phyloP scores from a whole-genome alignment of 2,888 invertebrate genomes.

The Chrysolina haemoptera region DNA sequence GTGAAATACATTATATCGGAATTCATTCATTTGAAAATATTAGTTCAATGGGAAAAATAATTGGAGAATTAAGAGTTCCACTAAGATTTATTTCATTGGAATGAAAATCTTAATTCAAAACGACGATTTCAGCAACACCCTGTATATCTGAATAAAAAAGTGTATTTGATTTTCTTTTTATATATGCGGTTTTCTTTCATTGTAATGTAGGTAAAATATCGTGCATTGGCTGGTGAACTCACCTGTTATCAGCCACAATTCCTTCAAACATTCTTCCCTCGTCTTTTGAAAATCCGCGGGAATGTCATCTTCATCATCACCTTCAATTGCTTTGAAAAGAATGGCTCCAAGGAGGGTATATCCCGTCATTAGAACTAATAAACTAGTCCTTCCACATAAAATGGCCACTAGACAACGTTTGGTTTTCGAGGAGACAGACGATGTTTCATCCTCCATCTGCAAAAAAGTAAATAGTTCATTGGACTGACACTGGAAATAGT shows the following conservation, averaged over 20 bases:
- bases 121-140: too few relatives aligned
- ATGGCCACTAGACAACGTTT: constrained; percentile 63
- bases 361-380: constrained; percentile 65
- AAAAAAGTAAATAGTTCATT: constrained; percentile 34
- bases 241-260: constrained; percentile 88
- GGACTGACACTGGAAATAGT: not conserved
- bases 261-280: constrained; percentile 75
- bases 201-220: too few relatives aligned
- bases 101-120: too few relatives aligned
- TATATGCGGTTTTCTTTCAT: too few relatives aligned
- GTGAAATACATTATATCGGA: too few relatives aligned
- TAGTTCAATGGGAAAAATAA: too few relatives aligned
- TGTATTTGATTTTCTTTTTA: too few relatives aligned
- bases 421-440: constrained; percentile 42
- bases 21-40: too few relatives aligned
- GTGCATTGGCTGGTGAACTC: constrained; percentile 45
- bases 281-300: constrained; percentile 64
- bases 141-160: too few relatives aligned
- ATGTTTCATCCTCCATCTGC: constrained; percentile 62
- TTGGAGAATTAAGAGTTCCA: too few relatives aligned
- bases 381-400: constrained; percentile 65
- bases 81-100: too few relatives aligned
- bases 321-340: constrained; percentile 66
- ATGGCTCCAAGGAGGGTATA: constrained; percentile 67
- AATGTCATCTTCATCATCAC: constrained; percentile 58